Evolutionary conservation across 2,113 vertebrate genomes (phyloP).

Genomic region (Callocephalon fimbriatum): DNA sequence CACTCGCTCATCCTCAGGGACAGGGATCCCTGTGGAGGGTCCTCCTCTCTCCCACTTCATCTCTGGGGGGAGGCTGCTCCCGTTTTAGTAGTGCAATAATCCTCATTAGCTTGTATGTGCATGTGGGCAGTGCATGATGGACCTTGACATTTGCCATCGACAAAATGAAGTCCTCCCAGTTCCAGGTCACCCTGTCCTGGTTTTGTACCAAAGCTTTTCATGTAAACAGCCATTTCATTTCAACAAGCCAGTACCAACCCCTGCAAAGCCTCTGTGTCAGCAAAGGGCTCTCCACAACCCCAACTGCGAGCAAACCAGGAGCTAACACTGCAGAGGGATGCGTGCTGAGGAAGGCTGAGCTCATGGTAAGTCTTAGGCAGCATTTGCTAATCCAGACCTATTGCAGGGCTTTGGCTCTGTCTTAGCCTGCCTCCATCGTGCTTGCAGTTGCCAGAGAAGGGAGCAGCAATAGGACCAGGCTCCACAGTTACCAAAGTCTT

Average conservation of each 20-base stretch:
- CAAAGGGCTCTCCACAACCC: neutral
- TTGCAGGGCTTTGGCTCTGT: neutral
- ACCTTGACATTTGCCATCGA: neutral
- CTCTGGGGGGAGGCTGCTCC: neutral
- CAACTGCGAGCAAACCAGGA: neutral
- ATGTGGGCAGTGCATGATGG: neutral
- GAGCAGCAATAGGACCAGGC: fast-evolving
- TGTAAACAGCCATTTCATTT: neutral
- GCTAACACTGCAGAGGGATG: neutral
- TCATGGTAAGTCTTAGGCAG: neutral
- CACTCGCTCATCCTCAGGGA: fast-evolving
- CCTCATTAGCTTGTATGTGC: neutral
- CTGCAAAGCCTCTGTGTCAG: neutral
- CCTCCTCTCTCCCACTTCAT: neutral
- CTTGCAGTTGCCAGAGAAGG: neutral
- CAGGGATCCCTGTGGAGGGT: neutral
- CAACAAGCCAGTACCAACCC: neutral
- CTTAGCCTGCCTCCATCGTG: fast-evolving
- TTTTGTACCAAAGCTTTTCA: neutral
- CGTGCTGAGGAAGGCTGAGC: neutral
- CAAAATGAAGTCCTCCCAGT: neutral
- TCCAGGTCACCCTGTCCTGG: neutral
- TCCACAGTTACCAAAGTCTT: neutral
- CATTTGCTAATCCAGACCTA: neutral
- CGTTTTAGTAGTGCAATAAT: neutral